These are phyloP conservation scores for Chrysomallon squamiferum DNA, from an alignment of 1,140 invertebrate species.

Conservation along the genomic window DNA sequence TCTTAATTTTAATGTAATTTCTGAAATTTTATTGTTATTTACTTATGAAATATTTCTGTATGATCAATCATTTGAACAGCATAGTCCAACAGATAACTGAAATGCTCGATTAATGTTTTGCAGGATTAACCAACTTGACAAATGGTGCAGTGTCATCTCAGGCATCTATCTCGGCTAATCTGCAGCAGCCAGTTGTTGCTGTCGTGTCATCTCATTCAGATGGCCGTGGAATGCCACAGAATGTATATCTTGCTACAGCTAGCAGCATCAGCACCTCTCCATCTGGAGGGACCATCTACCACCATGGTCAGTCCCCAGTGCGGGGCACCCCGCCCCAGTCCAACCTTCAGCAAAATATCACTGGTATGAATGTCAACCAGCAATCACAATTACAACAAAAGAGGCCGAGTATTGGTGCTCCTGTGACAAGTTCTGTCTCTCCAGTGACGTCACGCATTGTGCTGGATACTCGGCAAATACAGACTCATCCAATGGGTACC, in stretches of 20 bases:
- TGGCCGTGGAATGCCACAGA: constrained; percentile 4
- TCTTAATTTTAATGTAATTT: too few species aligned
- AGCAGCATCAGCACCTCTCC: constrained; percentile 24
- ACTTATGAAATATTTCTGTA: too few species aligned
- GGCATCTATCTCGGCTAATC: background rate
- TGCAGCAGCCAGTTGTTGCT: background rate
- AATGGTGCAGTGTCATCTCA: background rate
- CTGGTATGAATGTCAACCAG: constrained; percentile 26
- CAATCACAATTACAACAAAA: constrained; percentile 1
- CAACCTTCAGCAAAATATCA: constrained; percentile 37
- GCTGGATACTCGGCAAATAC: constrained; percentile 13
- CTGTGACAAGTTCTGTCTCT: constrained; percentile 7
- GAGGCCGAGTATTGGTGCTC: background rate
- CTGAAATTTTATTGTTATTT: too few species aligned
- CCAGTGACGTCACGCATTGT: constrained; percentile 16
- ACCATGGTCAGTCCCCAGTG: constrained; percentile 50
- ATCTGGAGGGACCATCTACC: constrained; percentile 52
- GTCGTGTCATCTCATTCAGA: constrained; percentile 12
- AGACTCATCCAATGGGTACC: background rate
- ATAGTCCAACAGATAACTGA: too few species aligned
- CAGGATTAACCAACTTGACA: background rate
- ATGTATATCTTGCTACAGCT: background rate
- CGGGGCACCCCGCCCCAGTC: constrained; percentile 39
- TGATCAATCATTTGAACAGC: too few species aligned
- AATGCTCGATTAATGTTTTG: background rate